Evolutionary conservation across 2,797 vertebrate genomes (phyloP).

Genomic region (Lutjanus argentimaculatus): DNA sequence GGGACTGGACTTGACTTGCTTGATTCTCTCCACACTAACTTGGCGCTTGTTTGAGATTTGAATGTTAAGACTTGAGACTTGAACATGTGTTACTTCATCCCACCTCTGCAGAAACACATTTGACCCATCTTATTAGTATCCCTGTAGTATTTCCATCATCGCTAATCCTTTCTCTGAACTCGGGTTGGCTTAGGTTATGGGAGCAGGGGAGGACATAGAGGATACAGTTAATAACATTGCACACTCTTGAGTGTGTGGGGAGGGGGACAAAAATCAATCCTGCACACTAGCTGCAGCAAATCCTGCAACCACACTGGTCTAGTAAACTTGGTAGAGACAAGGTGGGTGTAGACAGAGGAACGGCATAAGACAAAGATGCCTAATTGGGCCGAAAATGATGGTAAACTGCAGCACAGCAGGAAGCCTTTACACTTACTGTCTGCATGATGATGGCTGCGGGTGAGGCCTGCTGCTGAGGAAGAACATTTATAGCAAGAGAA

Average conservation of each 20-base stretch:
- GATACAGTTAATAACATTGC: neutral
- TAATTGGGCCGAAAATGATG: slow-evolving; percentile 63
- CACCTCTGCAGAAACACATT: neutral
- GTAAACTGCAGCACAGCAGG: slow-evolving; percentile 49
- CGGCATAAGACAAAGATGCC: slow-evolving; percentile 29
- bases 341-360: slow-evolving; percentile 25
- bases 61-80: too few relatives aligned
- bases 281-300: slow-evolving; percentile 33
- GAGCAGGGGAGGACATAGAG: neutral
- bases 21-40: too few relatives aligned
- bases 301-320: neutral
- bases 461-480: slow-evolving; percentile 28
- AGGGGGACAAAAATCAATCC: slow-evolving; percentile 28
- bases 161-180: neutral
- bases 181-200: neutral
- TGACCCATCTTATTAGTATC: neutral
- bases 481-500: slow-evolving; percentile 24
- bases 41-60: too few relatives aligned
- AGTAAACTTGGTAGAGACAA: slow-evolving; percentile 20
- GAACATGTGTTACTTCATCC: too few relatives aligned
- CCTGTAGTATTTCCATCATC: neutral
- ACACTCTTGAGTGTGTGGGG: neutral
- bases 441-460: slow-evolving; percentile 10
- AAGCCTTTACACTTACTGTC: slow-evolving; percentile 29
- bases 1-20: too few relatives aligned